phyloP scores from a whole-genome alignment of 2,113 vertebrate species.

The Nannospalax galili region DNA sequence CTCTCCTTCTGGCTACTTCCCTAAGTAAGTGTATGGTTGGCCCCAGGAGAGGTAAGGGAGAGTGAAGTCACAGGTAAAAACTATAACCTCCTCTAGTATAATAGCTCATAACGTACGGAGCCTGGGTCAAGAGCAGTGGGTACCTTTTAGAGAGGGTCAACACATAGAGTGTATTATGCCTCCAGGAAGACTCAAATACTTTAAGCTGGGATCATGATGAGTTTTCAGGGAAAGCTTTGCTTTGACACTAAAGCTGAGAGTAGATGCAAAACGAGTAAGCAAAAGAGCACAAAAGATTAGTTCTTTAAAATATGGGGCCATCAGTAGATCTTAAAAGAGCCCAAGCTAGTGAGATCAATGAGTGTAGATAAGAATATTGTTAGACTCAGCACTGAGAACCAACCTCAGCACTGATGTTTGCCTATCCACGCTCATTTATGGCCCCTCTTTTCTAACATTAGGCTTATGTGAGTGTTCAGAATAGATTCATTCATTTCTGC shows the following conservation, averaged over 20 bases:
- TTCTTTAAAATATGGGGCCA: conserved; percentile 50
- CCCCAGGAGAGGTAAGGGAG: not conserved
- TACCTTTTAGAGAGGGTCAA: not conserved
- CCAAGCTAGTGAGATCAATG: conserved; percentile 49
- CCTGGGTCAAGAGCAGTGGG: not conserved
- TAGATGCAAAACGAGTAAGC: not conserved
- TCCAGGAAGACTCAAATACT: not conserved
- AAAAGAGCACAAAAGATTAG: conserved; percentile 40
- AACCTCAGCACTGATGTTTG: conserved; percentile 47
- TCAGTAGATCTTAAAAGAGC: conserved; percentile 32
- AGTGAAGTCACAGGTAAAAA: not conserved
- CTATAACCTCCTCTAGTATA: not conserved
- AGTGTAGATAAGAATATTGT: conserved; percentile 12
- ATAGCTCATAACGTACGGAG: not conserved
- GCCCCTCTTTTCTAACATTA: not conserved
- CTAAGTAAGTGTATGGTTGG: not conserved
- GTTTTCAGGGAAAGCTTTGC: not conserved
- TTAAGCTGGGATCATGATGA: not conserved
- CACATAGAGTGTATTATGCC: not conserved
- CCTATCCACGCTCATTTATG: conserved; percentile 42
- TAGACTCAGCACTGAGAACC: not conserved
- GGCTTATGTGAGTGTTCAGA: not conserved
- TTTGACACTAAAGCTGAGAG: not conserved
- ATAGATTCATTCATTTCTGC: conserved; percentile 6
- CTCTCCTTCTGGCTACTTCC: not conserved